These are phyloP conservation scores for Drosophila saltans DNA, from an alignment of 1,140 invertebrate genomes.

Conservation along the genomic window DNA sequence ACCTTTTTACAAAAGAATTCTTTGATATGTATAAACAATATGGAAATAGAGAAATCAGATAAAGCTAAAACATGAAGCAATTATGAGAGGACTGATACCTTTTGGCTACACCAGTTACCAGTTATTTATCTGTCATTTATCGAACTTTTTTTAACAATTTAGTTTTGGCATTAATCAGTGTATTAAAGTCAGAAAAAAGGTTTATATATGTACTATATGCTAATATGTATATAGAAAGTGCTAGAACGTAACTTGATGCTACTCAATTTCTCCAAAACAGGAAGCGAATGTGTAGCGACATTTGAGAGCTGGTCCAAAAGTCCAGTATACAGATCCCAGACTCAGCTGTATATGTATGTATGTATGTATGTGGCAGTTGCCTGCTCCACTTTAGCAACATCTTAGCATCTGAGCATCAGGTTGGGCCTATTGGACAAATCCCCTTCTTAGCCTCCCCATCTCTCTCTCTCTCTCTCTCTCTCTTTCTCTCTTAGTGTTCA, in stretches of 20 bases:
- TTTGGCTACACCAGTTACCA: too few species aligned
- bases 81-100: too few species aligned
- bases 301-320: slow-evolving; percentile 11
- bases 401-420: not conserved
- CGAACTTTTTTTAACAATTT: too few species aligned
- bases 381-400: slow-evolving; percentile 60
- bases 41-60: too few species aligned
- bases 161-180: too few species aligned
- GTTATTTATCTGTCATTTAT: too few species aligned
- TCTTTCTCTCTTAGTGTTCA: slow-evolving; percentile 1
- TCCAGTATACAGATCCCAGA: slow-evolving; percentile 16
- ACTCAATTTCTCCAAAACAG: slow-evolving; percentile 12
- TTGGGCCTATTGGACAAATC: slow-evolving; percentile 2
- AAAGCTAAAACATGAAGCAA: too few species aligned
- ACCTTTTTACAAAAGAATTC: too few species aligned
- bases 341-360: slow-evolving; percentile 35
- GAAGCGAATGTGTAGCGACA: slow-evolving; percentile 16
- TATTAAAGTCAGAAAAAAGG: too few species aligned
- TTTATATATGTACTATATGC: too few species aligned
- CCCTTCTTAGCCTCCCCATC: not conserved
- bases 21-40: too few species aligned
- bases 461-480: not conserved
- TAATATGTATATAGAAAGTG: slow-evolving; percentile 1
- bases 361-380: not conserved
- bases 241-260: slow-evolving; percentile 11